Base-by-base conservation (phyloP, 2,113 vertebrate species). In the Sinocyclocheilus grahami region DNA sequence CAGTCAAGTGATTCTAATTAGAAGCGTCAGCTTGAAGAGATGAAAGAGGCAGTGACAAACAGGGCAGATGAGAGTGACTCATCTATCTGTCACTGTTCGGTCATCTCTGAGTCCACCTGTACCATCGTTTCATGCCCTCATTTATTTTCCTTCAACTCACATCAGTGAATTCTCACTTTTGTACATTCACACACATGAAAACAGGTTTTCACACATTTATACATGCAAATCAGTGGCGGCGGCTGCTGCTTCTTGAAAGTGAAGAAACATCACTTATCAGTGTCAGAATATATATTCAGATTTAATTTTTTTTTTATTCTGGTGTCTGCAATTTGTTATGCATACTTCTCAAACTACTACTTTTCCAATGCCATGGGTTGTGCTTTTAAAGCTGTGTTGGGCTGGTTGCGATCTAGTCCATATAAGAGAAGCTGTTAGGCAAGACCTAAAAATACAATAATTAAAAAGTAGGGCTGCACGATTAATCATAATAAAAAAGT, bases 1-100 rank as follows among this genome's bases (percentile, higher is more conserved):
- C 39, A 63, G 76, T 78, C 53, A 39, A 74, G 69, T 87, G 63
- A 71, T 83, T 86, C 84, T 86, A 86, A 85, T 89, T 84, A 82
- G 55, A 86, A 53, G 12, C 9, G 77, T 83, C 84, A 84, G 86
- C 62, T 60, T 46, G 72, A 78, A 8, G 37, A 82, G 60, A 55
- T 62, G 88, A 33, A 75, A 75, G 76, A 33, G 82, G 72, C 27
- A 84, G 67, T 62, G 60, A 82, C 51, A 81, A 82, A 51, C 71
- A 16, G 58, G 62, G 69, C 37, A 58, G 71, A 82, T 82, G 62
- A 62, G 85, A 89, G 33, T 48, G 58, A 46, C 84, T 85, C 75
- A 78, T 85, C 39, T 85, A 65, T 86, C 58, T 53, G 58, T 74
- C 58, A 65, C 69, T 51, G 18, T 82, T 85, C 5, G 30, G 78